Evolutionary conservation across 2,113 vertebrate species (phyloP), one percentile per base, ranked within the genome.

Genomic region (Aptenodytes forsteri): DNA sequence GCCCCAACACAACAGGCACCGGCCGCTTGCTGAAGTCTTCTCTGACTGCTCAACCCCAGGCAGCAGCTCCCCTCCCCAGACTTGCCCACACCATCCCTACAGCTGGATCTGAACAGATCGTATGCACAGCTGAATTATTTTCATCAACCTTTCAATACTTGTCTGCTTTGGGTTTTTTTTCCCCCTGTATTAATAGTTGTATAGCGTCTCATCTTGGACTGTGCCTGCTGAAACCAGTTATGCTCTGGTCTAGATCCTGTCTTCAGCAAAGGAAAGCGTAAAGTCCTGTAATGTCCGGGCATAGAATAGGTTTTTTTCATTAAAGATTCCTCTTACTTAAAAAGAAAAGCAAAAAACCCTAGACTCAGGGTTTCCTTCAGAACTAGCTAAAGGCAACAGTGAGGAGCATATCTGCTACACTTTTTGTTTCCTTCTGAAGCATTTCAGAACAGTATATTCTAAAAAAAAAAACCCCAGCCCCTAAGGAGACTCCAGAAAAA

Each of bases 41-140:
- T 59, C 55, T 0, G 1, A 22, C 14, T 0, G 2, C 44, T 44
- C 59, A 14, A 11, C 5, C 13, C 40, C 32, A 21, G 14, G 12
- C 21, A 50, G 42, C 49, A 56, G 16, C 7, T 87, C 21, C 62
- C 32, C 32, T 65, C 11, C 44, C 58, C 61, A 42, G 22, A 13
- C 20, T 18, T 29, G 15, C 71, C 34, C 34, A 22, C 3, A 11
- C 34, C 40, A 23, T 1, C 44, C 46, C 29, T 34, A 25, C 27
- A 20, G 9, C 47, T 50, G 29, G 26, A 22, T 16, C 38, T 46
- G 25, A 50, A 30, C 0, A 15, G 50, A 25, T 29, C 3, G 0
- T 16, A 30, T 2, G 7, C 38, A 50, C 29, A 30, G 36, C 16
- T 30, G 11, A 47, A 29, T 30, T 34, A 18, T 23, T 69, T 55